These are phyloP conservation scores for Andrena haemorrhoa DNA, from an alignment of 2,888 invertebrate species.

Conservation along the genomic window DNA sequence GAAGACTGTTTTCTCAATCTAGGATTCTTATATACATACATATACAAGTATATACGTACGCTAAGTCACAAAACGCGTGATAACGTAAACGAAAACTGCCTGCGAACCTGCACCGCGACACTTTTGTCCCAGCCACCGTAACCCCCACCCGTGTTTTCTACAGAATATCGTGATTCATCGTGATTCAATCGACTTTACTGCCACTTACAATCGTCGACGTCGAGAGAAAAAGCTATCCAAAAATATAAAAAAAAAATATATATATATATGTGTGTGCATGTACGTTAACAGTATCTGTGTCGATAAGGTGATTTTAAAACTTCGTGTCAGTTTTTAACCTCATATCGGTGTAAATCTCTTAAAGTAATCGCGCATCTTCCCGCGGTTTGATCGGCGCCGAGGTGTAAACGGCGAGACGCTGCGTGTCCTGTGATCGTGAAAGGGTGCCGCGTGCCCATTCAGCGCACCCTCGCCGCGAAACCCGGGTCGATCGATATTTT, in stretches of 20 bases:
- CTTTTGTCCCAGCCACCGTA: background rate
- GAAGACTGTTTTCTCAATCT: slow-evolving; percentile 46
- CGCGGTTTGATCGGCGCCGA: slow-evolving; percentile 24
- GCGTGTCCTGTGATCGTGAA: background rate
- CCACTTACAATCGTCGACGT: slow-evolving; percentile 29
- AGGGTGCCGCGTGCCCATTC: background rate
- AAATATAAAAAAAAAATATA: slow-evolving; percentile 7
- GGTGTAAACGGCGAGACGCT: background rate
- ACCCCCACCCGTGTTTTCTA: slow-evolving; percentile 33
- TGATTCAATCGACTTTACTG: slow-evolving; percentile 30
- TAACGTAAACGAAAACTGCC: slow-evolving; percentile 56
- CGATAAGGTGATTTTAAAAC: slow-evolving; percentile 38
- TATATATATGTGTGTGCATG: slow-evolving; percentile 20
- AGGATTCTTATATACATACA: slow-evolving; percentile 35
- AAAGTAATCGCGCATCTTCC: slow-evolving; percentile 27
- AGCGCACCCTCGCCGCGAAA: background rate
- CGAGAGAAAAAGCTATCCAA: background rate
- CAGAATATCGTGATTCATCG: slow-evolving; percentile 15
- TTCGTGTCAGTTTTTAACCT: slow-evolving; percentile 47
- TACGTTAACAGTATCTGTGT: slow-evolving; percentile 40
- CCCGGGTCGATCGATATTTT: slow-evolving; percentile 7
- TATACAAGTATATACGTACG: slow-evolving; percentile 8
- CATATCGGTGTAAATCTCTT: slow-evolving; percentile 39
- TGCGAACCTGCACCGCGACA: slow-evolving; percentile 25
- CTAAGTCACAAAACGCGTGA: slow-evolving; percentile 35